These are phyloP conservation scores for Camponotus floridanus DNA, from an alignment of 1,140 invertebrate genomes.

Conservation along the genomic window DNA sequence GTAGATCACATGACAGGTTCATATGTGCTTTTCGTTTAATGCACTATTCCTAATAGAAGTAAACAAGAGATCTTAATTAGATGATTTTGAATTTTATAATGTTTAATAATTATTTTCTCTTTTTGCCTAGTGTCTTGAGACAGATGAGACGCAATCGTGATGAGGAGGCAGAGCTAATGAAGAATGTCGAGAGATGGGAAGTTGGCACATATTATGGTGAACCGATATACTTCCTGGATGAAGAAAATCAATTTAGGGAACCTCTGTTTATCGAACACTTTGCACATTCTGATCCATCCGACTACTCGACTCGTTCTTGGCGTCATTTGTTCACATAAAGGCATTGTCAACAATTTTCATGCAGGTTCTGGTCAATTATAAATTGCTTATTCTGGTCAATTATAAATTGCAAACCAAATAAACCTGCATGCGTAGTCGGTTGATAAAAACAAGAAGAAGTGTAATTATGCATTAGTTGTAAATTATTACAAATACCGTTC, in stretches of 20 bases:
- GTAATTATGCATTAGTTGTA: constrained; percentile 16
- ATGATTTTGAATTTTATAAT: neutral
- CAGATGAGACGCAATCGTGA: constrained; percentile 19
- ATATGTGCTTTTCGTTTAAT: neutral
- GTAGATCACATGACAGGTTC: no score
- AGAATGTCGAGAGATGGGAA: constrained; percentile 55
- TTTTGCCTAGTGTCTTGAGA: constrained; percentile 39
- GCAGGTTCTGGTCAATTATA: neutral
- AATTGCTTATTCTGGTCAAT: no score
- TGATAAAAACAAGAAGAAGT: constrained; percentile 3
- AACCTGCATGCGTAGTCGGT: constrained; percentile 8
- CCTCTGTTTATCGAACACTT: constrained; percentile 2
- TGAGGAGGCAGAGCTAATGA: constrained; percentile 62
- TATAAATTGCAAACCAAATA: neutral
- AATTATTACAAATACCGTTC: neutral
- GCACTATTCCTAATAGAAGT: neutral
- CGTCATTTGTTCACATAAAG: neutral
- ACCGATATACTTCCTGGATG: neutral
- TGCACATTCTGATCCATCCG: neutral
- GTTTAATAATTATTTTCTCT: neutral
- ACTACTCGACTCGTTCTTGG: neutral
- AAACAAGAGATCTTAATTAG: neutral
- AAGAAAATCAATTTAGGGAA: constrained; percentile 20
- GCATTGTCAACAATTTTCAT: neutral
- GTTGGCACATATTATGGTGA: constrained; percentile 58